A percentile compares a stretch with the other conserved stretches of the same genome.
phyloP scores from a whole-genome alignment of 2,113 vertebrate species.

The Sinocyclocheilus rhinocerous region DNA sequence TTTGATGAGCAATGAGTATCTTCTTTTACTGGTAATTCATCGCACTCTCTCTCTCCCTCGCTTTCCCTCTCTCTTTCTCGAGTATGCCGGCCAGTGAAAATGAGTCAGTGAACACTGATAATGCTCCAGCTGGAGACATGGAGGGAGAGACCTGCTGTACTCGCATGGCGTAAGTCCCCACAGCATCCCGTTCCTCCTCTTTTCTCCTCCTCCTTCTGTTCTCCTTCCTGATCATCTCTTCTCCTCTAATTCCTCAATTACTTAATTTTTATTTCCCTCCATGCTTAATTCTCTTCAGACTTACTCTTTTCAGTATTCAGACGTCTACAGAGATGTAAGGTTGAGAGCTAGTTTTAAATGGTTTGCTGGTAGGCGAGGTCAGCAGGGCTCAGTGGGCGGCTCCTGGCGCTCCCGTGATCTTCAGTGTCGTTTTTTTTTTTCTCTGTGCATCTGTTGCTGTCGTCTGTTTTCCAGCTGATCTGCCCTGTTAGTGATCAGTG shows the following conservation, averaged over 20 bases:
- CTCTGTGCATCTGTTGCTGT: conserved; percentile 29
- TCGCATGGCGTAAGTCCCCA: conserved; percentile 90
- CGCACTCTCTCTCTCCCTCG: conserved; percentile 31
- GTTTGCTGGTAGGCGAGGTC: background rate
- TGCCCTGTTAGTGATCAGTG: conserved; percentile 9
- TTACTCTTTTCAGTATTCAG: background rate
- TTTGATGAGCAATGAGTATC: conserved; percentile 56
- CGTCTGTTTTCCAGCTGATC: conserved; percentile 30
- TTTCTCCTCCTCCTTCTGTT: background rate
- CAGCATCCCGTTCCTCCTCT: conserved; percentile 1
- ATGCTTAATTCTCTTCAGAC: conserved; percentile 2
- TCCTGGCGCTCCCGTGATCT: conserved; percentile 30
- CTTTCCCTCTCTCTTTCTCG: conserved; percentile 60
- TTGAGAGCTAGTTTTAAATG: background rate
- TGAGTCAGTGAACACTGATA: conserved; percentile 97
- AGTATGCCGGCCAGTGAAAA: conserved; percentile 98
- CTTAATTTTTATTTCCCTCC: background rate
- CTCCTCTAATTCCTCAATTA: background rate
- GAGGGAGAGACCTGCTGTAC: conserved; percentile 96
- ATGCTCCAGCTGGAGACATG: conserved; percentile 90
- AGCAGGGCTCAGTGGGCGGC: conserved; percentile 7
- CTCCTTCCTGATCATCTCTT: background rate
- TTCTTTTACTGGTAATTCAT: conserved; percentile 50
- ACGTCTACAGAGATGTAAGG: background rate
- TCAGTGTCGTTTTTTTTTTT: conserved; percentile 5